phyloP scores from a whole-genome alignment of 35 echinoderm and acorn worm species.

The Ptychodera flava region DNA sequence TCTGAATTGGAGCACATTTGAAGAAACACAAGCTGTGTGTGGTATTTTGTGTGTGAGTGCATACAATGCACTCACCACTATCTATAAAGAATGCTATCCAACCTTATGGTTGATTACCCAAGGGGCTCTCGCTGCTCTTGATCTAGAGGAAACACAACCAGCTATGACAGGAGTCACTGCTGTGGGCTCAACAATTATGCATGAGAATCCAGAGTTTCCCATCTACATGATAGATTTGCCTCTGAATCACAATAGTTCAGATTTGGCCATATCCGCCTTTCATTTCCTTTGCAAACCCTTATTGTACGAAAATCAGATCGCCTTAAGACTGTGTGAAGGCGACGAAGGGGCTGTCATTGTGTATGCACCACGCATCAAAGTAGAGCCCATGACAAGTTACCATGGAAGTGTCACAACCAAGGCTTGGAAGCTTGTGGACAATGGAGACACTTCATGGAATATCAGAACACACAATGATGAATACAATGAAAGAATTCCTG shows the following conservation, averaged over 20 bases:
- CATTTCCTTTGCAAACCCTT: background rate
- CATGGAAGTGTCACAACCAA: background rate
- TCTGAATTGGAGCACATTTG: background rate
- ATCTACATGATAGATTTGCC: conserved; percentile 6
- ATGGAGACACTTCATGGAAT: background rate
- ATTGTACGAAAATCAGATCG: background rate
- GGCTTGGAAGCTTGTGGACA: background rate
- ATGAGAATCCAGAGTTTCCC: background rate
- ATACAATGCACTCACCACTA: background rate
- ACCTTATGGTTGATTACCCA: background rate
- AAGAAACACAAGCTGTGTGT: background rate
- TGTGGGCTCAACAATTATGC: background rate
- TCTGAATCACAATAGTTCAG: background rate
- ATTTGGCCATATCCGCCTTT: background rate
- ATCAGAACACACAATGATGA: background rate
- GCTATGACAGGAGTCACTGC: background rate
- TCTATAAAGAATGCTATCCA: background rate
- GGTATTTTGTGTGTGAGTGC: background rate
- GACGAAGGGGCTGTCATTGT: background rate
- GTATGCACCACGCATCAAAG: background rate
- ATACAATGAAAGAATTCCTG: background rate
- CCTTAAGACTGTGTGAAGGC: background rate
- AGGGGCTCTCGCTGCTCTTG: background rate
- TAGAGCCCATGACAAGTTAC: background rate
- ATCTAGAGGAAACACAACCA: background rate